phyloP scores from a whole-genome alignment of 2,113 vertebrate genomes.

The Romanogobio albipinnatus region DNA sequence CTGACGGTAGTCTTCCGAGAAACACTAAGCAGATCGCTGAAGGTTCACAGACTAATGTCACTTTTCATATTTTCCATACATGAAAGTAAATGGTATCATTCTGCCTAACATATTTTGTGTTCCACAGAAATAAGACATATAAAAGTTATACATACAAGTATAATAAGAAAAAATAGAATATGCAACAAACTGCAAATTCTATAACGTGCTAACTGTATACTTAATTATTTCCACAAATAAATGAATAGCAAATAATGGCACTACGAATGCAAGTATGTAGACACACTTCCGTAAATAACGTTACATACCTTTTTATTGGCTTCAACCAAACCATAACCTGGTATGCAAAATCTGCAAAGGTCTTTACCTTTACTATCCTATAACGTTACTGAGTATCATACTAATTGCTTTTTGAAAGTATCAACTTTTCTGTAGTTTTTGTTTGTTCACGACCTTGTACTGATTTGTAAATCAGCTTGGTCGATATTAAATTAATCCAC shows the following conservation, averaged over 20 bases:
- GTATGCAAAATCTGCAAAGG: background rate
- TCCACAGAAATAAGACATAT: background rate
- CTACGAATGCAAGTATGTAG: background rate
- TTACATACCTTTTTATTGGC: background rate
- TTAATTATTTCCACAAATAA: background rate
- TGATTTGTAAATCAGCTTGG: background rate
- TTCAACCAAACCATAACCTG: background rate
- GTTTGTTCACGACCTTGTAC: slow-evolving; percentile 7
- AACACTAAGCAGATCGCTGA: background rate
- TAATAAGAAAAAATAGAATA: background rate
- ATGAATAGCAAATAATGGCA: background rate
- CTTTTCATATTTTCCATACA: background rate
- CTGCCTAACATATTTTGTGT: background rate
- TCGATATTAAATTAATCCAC: background rate
- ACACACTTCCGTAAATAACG: background rate
- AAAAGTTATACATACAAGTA: background rate
- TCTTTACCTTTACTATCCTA: too few species aligned
- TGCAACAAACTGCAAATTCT: background rate
- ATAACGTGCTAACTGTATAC: background rate
- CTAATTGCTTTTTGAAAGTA: background rate
- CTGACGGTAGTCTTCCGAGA: background rate
- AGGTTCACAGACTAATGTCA: background rate
- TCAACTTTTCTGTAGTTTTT: background rate
- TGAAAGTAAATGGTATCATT: background rate
- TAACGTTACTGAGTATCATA: background rate